These are phyloP conservation scores for Drosophila longiperda DNA, from an alignment of 2,888 invertebrate genomes.

Conservation along the genomic window DNA sequence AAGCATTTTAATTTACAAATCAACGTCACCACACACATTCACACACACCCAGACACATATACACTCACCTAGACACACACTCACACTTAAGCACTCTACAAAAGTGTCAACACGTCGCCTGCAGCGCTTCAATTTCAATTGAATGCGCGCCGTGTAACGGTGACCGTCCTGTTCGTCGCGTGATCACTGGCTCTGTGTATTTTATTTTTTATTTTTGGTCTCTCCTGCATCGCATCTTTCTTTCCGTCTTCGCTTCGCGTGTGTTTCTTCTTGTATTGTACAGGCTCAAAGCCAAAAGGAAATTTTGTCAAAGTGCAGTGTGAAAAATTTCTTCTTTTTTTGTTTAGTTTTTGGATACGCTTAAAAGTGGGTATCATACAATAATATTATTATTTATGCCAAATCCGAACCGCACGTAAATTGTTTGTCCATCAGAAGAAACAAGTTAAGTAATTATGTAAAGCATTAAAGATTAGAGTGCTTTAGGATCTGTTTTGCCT, in stretches of 20 bases:
- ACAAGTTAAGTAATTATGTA: background rate
- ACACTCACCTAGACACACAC: conserved; percentile 17
- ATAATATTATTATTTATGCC: background rate
- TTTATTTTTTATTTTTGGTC: conserved; percentile 17
- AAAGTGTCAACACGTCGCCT: conserved; percentile 68
- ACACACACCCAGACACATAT: conserved; percentile 15
- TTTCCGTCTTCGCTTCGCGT: conserved; percentile 12
- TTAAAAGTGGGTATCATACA: conserved; percentile 42
- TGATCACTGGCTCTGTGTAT: conserved; percentile 46
- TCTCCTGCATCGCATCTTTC: conserved; percentile 3
- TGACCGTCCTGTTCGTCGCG: conserved; percentile 62
- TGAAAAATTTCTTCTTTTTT: conserved; percentile 22
- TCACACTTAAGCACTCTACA: conserved; percentile 39
- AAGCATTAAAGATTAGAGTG: background rate
- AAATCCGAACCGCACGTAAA: conserved; percentile 19
- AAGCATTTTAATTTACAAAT: conserved; percentile 69
- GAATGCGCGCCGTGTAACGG: conserved; percentile 73
- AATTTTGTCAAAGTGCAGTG: conserved; percentile 28
- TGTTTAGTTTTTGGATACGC: conserved; percentile 15
- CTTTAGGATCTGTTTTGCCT: background rate
- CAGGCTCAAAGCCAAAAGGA: conserved; percentile 8
- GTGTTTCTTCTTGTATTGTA: conserved; percentile 7
- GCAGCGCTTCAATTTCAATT: conserved; percentile 75
- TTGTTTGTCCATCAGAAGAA: conserved; percentile 30
- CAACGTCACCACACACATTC: conserved; percentile 32